Evolutionary conservation across 2,113 vertebrate genomes (phyloP), one percentile per base, ranked within the genome.

Genomic region (Hystrix brachyura): DNA sequence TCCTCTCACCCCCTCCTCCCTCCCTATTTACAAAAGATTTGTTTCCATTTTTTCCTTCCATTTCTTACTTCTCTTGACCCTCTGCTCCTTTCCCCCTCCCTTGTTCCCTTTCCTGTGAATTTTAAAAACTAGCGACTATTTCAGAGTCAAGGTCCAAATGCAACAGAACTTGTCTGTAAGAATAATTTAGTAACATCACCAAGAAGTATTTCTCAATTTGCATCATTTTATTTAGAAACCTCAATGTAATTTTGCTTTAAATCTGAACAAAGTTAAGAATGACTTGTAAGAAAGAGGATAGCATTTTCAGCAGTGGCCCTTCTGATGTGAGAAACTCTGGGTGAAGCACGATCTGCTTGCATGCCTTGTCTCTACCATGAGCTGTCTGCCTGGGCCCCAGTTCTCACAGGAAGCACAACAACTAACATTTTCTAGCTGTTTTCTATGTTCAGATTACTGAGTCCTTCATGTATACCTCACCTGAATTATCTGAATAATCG

Each of bases 141-240:
- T 96, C 96, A 78, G 46, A 83, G 18, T 86, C 78, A 64, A 95
- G 14, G 46, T 74, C n/a, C 57, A 96, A 95, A 74, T 34, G 87
- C 51, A 86, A 12, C 4, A 38, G 23, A 14, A 69, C 23, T 5
- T 59, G 34, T 53, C 83, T 76, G 25, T 67, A 27, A 34, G 25
- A 92, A 80, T 94, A 84, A 71, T 0, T 72, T 13, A 86, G 15
- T 67, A 48, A 95, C 38, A 76, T 60, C 81, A 51, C n/a, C 57
- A 12, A 32, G 51, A 91, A 90, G 59, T 0, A 12, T 64, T 91
- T 93, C 53, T 84, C 38, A 72, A 32, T 89, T 94, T 55, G 91
- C 32, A 69, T n/a, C 91, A 27, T 91, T 83, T 87, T 95, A 87
- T 72, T 91, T 74, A 76, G 80, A 92, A 95, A 80, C 38, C 10